Evolutionary conservation across 2,797 vertebrate genomes (phyloP).

Genomic region (Fratercula arctica): DNA sequence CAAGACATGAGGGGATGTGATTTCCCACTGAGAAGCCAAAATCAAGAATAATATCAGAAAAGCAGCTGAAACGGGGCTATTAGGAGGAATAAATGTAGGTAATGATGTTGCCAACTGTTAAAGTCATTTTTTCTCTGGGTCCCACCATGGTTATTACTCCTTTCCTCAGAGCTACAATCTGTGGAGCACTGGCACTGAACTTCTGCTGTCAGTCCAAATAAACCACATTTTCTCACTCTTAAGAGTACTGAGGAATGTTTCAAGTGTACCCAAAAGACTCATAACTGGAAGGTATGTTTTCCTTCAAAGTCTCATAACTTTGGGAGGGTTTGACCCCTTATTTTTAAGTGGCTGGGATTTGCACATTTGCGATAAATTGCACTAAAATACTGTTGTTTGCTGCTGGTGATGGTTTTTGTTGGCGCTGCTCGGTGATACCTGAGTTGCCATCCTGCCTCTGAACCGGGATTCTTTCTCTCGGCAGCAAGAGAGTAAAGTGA

Average conservation of each 20-base stretch:
- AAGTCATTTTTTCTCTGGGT: not conserved
- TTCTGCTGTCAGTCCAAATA: conserved; percentile 27
- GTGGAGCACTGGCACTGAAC: conserved; percentile 15
- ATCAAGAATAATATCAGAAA: not conserved
- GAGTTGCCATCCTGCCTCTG: not conserved
- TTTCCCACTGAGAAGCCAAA: not conserved
- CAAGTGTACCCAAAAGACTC: not conserved
- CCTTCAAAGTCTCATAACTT: not conserved
- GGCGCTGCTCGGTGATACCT: rapidly evolving
- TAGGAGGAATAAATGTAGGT: not conserved
- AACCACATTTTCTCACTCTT: conserved; percentile 14
- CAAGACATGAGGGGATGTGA: not conserved
- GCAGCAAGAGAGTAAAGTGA: not conserved
- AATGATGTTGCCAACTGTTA: not conserved
- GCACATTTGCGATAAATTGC: not conserved
- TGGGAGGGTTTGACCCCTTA: not conserved
- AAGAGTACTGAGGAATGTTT: not conserved
- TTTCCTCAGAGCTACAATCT: not conserved
- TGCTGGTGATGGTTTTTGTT: not conserved
- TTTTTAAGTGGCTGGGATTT: not conserved
- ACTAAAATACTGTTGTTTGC: not conserved
- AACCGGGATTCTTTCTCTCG: not conserved
- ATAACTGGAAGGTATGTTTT: conserved; percentile 17
- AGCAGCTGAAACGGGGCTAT: not conserved
- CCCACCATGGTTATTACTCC: not conserved